Base-by-base conservation (phyloP, 2,113 vertebrate species). In the Asarcornis scutulata region DNA sequence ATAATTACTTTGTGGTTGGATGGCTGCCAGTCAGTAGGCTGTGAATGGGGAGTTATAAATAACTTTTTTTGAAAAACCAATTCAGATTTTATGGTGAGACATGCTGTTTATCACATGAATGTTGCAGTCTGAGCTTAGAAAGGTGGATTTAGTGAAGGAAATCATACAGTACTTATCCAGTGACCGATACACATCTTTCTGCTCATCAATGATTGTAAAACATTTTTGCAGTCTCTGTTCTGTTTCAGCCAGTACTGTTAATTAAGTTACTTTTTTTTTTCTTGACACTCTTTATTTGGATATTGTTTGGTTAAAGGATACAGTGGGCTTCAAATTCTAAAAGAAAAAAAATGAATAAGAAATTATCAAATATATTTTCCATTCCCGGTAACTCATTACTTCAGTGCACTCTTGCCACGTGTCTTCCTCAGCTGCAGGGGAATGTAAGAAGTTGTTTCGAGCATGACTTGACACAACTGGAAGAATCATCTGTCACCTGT, bases 1-100 rank as follows among this genome's bases (percentile, higher is more conserved):
- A 7, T 63, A 52, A 91, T 95, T 86, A 10, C 88, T 90, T 93
- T 48, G 74, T 68, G 95, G 63, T 95, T 89, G 91, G 64, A 20
- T 81, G 81, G 83, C 86, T 79, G 82, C 86, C 64, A 21, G 60
- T 90, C 64, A 74, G 83, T 38, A 36, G 78, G 62, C 75, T 93
- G 32, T 52, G 86, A 90, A 62, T 77, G 88, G 83, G 60, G 82
- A 91, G 75, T 80, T 72, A 59, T 71, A 77, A 90, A 88, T 80
- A 63, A 80, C 44, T 75, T 60, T 46, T 63, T 71, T 79, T 56
- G 64, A 56, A 58, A 56, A 85, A 68, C 2, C 63, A 89, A 32
- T 62, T 78, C 56, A 53, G 5, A 29, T 88, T 93, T 88, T 74
- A 14, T 71, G 52, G 73, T 36, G 59, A 93, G 76, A 21, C 23